Base-by-base conservation (phyloP, 2,797 vertebrate species). In the Ammospiza maritima region DNA sequence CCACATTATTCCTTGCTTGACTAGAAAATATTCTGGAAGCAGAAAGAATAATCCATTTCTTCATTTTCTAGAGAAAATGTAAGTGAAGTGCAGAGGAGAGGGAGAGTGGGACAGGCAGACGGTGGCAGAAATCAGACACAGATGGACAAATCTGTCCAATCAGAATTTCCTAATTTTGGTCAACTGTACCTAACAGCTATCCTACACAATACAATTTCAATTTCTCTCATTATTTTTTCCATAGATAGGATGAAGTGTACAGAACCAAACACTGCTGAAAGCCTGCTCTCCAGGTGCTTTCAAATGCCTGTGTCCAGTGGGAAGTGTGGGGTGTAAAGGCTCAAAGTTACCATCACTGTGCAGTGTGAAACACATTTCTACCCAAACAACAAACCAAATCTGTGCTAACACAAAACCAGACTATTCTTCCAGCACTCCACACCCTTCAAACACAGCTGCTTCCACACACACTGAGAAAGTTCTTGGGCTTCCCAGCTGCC, bases 311-410 rank as follows among this genome's bases (percentile, higher is more conserved):
- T 70, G 60, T 44, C 53, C 1, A 0, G 1, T 3, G 60, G n/a
- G 42, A 72, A 51, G 17, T 0, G 0, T 9, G n/a, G 10, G 20
- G n/a, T 0, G 23, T 1, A 1, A 57, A 64, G 51, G 27, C 21
- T 69, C 48, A 53, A 58, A 75, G 56, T 25, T 26, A 26, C 40
- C 61, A 60, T 16, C 60, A 53, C 11, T 5, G 20, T 12, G 60
- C 1, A 2, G 60, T 34, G 10, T 76, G 65, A 47, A 85, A 70
- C 1, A 1, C 0, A 7, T 53, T 76, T 48, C 85, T 32, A 54
- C 54, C 54, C 44, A 54, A 78, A 57, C 25, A 61, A 75, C 51
- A 81, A 75, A 51, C 50, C 29, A 15, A 16, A 14, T 4, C 61
- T 19, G 32, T 32, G 30, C 69, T 23, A n/a, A 42, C 36, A 85